These are phyloP conservation scores for Oeneis ivallda DNA, from an alignment of 2,888 invertebrate genomes.

Conservation along the genomic window DNA sequence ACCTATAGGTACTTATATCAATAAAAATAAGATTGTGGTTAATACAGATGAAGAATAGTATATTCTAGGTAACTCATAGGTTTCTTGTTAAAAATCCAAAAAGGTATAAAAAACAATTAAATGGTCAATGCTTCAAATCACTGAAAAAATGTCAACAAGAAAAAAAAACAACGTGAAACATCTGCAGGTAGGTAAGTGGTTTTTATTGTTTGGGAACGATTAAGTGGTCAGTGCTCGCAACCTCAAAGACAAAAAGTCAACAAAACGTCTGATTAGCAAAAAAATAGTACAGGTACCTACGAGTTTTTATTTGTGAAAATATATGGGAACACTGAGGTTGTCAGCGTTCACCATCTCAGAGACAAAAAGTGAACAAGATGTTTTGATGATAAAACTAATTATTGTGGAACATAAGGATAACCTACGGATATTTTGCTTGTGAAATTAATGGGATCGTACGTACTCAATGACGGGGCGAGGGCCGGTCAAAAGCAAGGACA, in stretches of 20 bases:
- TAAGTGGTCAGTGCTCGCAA: not conserved
- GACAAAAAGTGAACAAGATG: not conserved
- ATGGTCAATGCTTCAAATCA: not conserved
- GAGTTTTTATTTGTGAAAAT: constrained; percentile 2
- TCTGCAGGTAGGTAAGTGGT: too few species aligned
- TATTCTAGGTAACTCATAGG: too few species aligned
- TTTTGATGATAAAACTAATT: not conserved
- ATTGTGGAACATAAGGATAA: not conserved
- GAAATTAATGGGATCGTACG: constrained; percentile 14
- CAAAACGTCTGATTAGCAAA: not conserved
- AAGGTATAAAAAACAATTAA: not conserved
- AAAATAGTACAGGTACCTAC: not conserved
- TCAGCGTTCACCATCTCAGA: not conserved
- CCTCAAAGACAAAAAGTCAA: not conserved
- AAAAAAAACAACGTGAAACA: too few species aligned
- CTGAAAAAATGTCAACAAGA: not conserved
- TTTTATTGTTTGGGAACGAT: not conserved
- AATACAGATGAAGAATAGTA: too few species aligned
- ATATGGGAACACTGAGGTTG: not conserved
- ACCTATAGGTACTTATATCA: too few species aligned
- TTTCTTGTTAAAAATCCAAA: not conserved
- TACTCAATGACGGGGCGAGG: constrained; percentile 28
- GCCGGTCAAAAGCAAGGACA: constrained; percentile 36
- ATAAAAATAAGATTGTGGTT: too few species aligned
- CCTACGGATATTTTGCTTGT: constrained; percentile 9